Base-by-base conservation (phyloP, 2,113 vertebrate species). In the Labeo rohita region DNA sequence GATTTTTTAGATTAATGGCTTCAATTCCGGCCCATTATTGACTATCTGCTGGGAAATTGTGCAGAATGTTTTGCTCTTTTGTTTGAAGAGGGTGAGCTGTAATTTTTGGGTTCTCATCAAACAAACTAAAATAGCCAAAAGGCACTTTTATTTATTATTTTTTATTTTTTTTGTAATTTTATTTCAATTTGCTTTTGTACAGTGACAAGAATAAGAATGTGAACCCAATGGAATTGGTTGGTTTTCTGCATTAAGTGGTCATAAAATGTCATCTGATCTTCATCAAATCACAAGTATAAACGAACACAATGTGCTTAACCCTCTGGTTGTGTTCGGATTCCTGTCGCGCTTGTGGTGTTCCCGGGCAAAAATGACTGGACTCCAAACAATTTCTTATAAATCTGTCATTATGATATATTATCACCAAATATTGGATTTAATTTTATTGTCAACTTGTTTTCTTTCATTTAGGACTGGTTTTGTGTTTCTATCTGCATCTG, bases 1-100 rank as follows among this genome's bases (percentile, higher is more conserved):
- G 79, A 87, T 89, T 54, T 77, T 87, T 86, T 80, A 85, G 70
- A 83, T 89, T 77, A 89, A 85, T 87, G 83, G 83, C 43, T 75
- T 87, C 80, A 85, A 87, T 87, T 89, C 76, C 18, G 21, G 61
- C 56, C 75, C 78, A 78, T 81, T 83, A 87, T 78, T 72, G 70
- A 87, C 68, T 63, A 85, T 52, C 43, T 81, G 85, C 70, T 84
- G 80, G 80, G 80, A 82, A 66, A 82, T 82, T 82, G 61, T 50
- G 61, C 61, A 36, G 80, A 36, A 11, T 50, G 65, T 54, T 83
- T 39, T 83, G 47, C 65, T 70, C 28, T 54, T 70, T 83, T 70
- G 65, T 83, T 83, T 83, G 70, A 47, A 54, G 47, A 70, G 28
- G 63, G 49, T 52, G 47, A 70, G 47, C 28, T 12, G 28, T 79